These are phyloP conservation scores for Paraescarpia echinospica DNA, from an alignment of 1,140 invertebrate genomes.

Conservation along the genomic window DNA sequence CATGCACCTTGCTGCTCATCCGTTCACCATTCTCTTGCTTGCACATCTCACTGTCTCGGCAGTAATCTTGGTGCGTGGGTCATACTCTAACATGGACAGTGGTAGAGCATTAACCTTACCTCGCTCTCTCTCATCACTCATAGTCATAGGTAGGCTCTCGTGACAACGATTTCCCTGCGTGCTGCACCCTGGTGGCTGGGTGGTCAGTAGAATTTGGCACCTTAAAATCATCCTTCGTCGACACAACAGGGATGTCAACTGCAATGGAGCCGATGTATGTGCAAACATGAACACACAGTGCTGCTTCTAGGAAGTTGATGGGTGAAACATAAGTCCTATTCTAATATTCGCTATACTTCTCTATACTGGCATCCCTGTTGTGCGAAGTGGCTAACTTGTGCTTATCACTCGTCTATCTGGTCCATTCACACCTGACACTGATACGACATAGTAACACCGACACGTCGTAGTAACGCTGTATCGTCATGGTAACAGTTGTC, in stretches of 20 bases:
- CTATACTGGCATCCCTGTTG: conserved; percentile 2
- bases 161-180: not conserved
- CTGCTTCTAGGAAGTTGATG: not conserved
- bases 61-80: not conserved
- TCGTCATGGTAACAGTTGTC: not conserved
- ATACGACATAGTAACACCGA: conserved; percentile 50
- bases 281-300: not conserved
- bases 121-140: not conserved
- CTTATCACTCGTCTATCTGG: not conserved
- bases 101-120: not conserved
- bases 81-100: not conserved
- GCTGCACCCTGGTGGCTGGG: not conserved
- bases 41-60: not conserved
- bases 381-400: not conserved
- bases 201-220: not conserved
- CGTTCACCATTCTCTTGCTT: not conserved
- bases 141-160: not conserved
- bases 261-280: not conserved
- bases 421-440: not conserved
- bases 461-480: conserved; percentile 50
- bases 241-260: not conserved
- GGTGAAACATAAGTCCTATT: not conserved
- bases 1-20: not conserved
- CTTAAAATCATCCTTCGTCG: not conserved
- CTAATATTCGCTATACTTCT: not conserved